Evolutionary conservation across 2,113 vertebrate species (phyloP).

Genomic region (Sebastes fasciatus): DNA sequence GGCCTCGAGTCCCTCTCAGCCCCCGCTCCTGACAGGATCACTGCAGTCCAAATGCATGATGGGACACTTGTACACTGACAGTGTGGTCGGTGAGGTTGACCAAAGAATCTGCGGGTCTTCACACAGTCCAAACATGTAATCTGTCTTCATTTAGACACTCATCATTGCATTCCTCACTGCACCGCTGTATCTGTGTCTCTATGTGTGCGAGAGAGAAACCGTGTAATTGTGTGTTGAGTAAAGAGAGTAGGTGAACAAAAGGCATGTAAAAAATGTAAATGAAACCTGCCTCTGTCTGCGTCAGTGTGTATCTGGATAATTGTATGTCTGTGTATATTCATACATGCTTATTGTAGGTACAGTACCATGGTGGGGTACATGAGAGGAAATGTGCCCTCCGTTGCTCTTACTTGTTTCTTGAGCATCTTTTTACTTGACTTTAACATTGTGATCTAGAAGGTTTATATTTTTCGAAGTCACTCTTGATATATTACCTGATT

Average conservation of each 20-base stretch:
- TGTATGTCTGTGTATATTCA: constrained; percentile 24
- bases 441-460: not conserved
- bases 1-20: not conserved
- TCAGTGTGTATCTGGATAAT: constrained; percentile 21
- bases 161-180: constrained; percentile 61
- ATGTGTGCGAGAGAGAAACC: constrained; percentile 5
- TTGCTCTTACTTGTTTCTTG: not conserved
- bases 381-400: not conserved
- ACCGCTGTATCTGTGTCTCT: constrained; percentile 20
- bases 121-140: constrained; percentile 65
- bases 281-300: constrained; percentile 1
- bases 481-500: not conserved
- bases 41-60: constrained; percentile 62
- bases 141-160: constrained; percentile 71
- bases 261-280: constrained; percentile 10
- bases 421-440: not conserved
- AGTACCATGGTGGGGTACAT: not conserved
- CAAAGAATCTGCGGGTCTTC: constrained; percentile 60
- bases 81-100: constrained; percentile 63
- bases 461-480: not conserved
- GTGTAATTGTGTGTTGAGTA: constrained; percentile 29
- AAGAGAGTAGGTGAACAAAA: constrained; percentile 4
- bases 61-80: constrained; percentile 66
- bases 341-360: constrained; percentile 1
- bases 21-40: constrained; percentile 20